Percentiles rank a stretch among this genome's conserved stretches.
These are phyloP conservation scores for Parasteatoda tepidariorum DNA, from an alignment of 1,140 invertebrate genomes.

Conservation along the genomic window DNA sequence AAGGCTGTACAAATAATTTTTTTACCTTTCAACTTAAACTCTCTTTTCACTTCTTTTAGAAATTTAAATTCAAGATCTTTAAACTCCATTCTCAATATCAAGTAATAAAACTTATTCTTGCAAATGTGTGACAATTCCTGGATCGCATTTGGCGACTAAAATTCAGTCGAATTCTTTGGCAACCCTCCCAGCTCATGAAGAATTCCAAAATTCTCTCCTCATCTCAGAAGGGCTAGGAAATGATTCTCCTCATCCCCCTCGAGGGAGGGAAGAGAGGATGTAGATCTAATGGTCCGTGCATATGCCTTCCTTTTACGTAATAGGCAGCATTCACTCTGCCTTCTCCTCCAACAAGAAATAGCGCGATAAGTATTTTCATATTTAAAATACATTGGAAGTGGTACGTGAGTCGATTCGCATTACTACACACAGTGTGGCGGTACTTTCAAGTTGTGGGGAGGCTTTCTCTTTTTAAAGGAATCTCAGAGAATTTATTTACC, in stretches of 20 bases:
- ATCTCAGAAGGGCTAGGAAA: conserved; percentile 36
- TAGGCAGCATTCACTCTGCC: background rate
- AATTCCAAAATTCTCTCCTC: conserved; percentile 39
- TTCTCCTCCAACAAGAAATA: background rate
- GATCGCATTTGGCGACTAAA: background rate
- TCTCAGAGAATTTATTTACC: no score
- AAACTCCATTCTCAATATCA: no score
- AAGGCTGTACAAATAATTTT: no score
- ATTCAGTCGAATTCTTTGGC: background rate
- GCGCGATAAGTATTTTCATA: background rate
- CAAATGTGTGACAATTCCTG: background rate
- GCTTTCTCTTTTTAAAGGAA: no score
- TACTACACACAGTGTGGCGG: no score
- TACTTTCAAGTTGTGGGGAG: no score
- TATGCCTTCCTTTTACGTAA: background rate
- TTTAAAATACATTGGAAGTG: background rate
- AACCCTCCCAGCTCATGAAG: background rate
- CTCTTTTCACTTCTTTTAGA: no score
- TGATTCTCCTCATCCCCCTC: conserved; percentile 42
- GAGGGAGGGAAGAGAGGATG: conserved; percentile 33
- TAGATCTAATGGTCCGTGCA: conserved; percentile 44
- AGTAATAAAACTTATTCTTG: background rate
- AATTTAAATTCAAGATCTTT: no score
- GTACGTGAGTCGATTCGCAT: no score
- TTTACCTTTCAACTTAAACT: no score